phyloP scores from a whole-genome alignment of 2,797 vertebrate species.

The Harpagifer antarcticus region DNA sequence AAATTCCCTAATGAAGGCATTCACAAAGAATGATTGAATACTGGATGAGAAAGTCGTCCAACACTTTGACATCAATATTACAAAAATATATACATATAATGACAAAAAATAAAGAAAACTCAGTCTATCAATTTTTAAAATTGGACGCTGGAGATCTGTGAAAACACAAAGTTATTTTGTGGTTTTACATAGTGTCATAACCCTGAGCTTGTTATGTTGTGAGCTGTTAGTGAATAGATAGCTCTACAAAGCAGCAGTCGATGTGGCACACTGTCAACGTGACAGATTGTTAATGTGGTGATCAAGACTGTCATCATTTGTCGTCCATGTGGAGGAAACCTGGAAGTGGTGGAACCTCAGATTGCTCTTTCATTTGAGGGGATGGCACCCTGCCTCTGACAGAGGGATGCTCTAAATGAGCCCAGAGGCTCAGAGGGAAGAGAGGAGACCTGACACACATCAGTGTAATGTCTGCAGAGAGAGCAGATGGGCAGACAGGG shows the following conservation, averaged over 20 bases:
- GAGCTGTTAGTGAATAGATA: constrained; percentile 3
- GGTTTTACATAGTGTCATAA: background rate
- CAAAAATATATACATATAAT: too few relatives aligned
- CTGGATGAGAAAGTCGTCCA: too few relatives aligned
- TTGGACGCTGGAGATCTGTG: too few relatives aligned
- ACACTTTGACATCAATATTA: too few relatives aligned
- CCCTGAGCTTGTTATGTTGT: constrained; percentile 25
- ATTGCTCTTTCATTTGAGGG: constrained; percentile 12
- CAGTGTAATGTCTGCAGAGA: constrained; percentile 13
- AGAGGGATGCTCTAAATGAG: constrained; percentile 37
- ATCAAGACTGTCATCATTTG: constrained; percentile 34
- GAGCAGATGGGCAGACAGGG: constrained; percentile 48
- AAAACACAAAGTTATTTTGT: too few relatives aligned
- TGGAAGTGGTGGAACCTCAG: constrained; percentile 2
- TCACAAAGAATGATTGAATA: too few relatives aligned
- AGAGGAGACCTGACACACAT: constrained; percentile 37
- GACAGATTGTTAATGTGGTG: constrained; percentile 42
- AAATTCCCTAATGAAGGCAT: too few relatives aligned
- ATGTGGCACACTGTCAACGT: constrained; percentile 8
- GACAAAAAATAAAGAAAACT: too few relatives aligned
- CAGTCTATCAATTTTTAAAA: too few relatives aligned
- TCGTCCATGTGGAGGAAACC: constrained; percentile 11
- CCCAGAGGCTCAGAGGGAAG: constrained; percentile 4
- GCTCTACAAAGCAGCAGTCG: constrained; percentile 41
- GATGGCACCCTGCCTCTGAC: constrained; percentile 8